phyloP scores from a whole-genome alignment of 1,140 invertebrate species.

The Wasmannia auropunctata region DNA sequence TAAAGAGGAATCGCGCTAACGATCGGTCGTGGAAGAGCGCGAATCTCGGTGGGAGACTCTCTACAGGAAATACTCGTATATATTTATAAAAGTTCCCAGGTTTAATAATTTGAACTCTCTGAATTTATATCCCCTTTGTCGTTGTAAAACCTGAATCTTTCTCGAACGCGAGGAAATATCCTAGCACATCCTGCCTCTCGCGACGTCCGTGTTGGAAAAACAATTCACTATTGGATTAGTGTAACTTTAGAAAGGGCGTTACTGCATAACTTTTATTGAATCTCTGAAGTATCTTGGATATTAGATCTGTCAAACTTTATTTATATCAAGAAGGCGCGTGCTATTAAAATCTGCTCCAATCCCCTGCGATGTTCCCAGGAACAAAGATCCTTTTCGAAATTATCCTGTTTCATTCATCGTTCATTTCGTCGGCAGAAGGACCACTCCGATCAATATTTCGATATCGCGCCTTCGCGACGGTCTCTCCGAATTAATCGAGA shows the following conservation, averaged over 20 bases:
- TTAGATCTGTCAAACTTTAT: background rate
- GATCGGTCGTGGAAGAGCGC: background rate
- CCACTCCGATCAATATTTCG: constrained; percentile 20
- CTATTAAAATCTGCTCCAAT: background rate
- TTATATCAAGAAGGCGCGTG: background rate
- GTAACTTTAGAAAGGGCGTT: background rate
- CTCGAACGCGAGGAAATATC: background rate
- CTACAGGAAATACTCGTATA: background rate
- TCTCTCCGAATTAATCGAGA: constrained; percentile 17
- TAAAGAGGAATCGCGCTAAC: background rate
- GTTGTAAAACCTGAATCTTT: background rate
- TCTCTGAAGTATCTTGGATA: background rate
- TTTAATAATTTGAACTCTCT: background rate
- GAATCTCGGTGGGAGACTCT: background rate
- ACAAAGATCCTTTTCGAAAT: background rate
- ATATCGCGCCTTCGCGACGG: background rate
- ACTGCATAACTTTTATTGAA: background rate
- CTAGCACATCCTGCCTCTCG: background rate
- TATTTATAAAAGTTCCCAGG: background rate
- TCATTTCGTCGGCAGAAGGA: background rate
- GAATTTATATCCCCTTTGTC: background rate
- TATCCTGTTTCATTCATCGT: background rate
- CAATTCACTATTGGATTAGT: background rate
- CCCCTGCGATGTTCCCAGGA: background rate
- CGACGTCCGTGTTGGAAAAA: background rate